Conservation (phyloP, 64 coral and sea anemone species). For the Montipora efflorescens region DNA sequence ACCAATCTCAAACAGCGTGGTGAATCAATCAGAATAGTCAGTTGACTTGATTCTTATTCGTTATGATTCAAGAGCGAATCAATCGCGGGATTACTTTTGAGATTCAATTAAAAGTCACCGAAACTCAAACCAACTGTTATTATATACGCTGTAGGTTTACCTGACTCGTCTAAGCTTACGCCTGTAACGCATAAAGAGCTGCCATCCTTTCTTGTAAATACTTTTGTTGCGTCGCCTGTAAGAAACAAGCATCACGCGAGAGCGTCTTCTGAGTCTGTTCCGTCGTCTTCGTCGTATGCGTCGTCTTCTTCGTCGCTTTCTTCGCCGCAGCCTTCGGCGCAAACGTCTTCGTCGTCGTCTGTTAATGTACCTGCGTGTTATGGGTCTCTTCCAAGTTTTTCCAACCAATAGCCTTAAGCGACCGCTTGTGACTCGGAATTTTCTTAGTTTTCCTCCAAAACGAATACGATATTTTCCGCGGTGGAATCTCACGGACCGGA, state of each 20-base stretch:
- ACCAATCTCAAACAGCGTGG: background rate
- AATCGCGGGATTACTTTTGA: no score
- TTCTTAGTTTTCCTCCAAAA: background rate
- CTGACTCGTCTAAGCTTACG: background rate
- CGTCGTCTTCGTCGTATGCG: slow-evolving; percentile 10
- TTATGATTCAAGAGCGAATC: no score
- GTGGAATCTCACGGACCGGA: background rate
- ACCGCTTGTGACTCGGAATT: background rate
- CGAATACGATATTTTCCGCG: slow-evolving; percentile 25
- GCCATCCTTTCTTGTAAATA: slow-evolving; percentile 7
- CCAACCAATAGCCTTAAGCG: background rate
- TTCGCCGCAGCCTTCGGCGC: background rate
- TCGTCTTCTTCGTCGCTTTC: slow-evolving; percentile 28
- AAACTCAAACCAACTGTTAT: background rate
- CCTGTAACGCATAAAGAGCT: background rate
- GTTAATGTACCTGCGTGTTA: background rate
- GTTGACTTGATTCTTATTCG: no score
- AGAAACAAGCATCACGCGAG: background rate
- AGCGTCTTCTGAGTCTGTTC: background rate
- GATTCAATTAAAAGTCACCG: background rate
- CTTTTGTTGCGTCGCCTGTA: background rate
- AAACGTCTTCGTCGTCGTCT: slow-evolving; percentile 13
- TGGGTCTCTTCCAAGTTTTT: background rate
- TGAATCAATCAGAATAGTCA: no score
- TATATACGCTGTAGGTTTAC: background rate